A percentile compares a stretch with the other conserved stretches of the same genome.
Evolutionary conservation across 2,888 invertebrate genomes (phyloP).

Genomic region (Coelogynopora nodosa): DNA sequence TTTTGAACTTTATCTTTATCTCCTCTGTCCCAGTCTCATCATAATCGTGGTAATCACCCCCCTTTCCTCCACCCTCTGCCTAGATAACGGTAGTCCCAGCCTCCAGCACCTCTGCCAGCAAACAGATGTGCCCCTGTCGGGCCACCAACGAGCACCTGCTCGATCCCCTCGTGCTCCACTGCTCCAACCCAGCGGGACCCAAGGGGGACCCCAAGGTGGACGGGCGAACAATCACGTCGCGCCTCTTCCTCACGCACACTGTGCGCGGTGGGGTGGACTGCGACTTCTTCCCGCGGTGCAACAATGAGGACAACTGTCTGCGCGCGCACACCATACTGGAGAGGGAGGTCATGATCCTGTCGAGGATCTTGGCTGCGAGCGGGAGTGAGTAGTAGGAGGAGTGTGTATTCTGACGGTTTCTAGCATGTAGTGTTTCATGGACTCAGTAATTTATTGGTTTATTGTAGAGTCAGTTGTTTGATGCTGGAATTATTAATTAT

Average conservation of each 20-base stretch:
- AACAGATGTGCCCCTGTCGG: not conserved
- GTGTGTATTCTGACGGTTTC: no score
- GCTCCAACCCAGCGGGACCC: not conserved
- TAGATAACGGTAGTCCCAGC: not conserved
- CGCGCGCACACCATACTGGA: not conserved
- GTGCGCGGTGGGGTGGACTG: not conserved
- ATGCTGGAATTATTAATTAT: no score
- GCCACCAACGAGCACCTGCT: not conserved
- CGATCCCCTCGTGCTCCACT: not conserved
- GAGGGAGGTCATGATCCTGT: not conserved
- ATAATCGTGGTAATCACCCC: no score
- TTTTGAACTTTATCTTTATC: no score
- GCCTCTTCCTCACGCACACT: not conserved
- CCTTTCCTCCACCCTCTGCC: no score
- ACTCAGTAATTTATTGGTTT: no score
- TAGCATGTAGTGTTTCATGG: no score
- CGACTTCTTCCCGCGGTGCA: not conserved
- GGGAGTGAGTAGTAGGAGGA: not conserved
- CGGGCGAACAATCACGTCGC: not conserved
- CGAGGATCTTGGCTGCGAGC: not conserved
- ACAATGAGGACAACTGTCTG: not conserved
- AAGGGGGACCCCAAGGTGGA: not conserved
- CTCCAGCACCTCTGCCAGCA: not conserved
- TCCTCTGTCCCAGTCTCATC: no score
- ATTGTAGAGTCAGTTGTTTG: no score